Evolutionary conservation across 2,888 invertebrate species (phyloP), one percentile per base, ranked within the genome.

Genomic region (Adelphocoris suturalis): DNA sequence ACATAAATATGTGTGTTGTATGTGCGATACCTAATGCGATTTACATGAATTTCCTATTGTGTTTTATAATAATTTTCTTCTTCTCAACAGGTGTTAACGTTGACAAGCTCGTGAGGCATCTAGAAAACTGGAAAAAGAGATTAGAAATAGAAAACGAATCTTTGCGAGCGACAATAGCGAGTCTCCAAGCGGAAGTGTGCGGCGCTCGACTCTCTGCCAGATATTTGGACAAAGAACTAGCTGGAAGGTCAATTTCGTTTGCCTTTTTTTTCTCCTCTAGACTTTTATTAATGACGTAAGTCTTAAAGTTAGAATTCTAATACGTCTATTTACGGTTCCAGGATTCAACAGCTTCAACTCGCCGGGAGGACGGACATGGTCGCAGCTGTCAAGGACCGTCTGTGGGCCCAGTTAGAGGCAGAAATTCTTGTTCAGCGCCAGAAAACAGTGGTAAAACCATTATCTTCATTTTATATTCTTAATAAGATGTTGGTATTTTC

Each of bases 321-420:
- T 52, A 13, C 12, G 57, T n/a, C 84, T 52, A 52, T 84, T 37
- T 57, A 19, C 28, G 27, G 27, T 23, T 68, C 23, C 91, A 84
- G 97, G 92, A 97, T 97, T 93, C 97, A 97, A 93, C 97, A 97
- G 93, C 94, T 97, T 91, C 97, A 97, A 93, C 94, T 97, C 86
- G 94, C 98, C 91, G 97, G 96, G 93, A 90, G 92, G 48, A 91
- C 92, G 1, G 97, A 97, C 93, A 96, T 97, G 96, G 95, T 96
- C 75, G 96, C 96, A 0, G 96, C 96, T 91, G 95, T 97, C 68
- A 95, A 97, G 92, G 97, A 97, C 93, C 96, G 96, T 81, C 94
- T 97, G 9, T 96, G 96, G 96, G 94, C 97, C 91, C 96, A 97
- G 94, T 94, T 97, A 92, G 97, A 97, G 93, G 96, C 97, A 0